Base-by-base conservation (phyloP, 2,888 invertebrate species). In the Flabesymbios commensalis region DNA sequence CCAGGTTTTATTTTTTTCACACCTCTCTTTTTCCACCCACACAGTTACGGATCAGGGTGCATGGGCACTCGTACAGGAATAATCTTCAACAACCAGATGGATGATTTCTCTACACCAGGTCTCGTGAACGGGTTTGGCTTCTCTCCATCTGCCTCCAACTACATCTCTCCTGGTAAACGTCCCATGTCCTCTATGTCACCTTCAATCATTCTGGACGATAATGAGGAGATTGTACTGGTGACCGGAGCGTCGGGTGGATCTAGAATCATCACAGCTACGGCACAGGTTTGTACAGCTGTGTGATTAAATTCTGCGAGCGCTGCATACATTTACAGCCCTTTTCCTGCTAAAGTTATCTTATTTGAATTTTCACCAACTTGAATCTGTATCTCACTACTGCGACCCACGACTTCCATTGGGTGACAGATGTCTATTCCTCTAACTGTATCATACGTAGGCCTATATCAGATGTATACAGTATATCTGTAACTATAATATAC, bases 181-280 rank as follows among this genome's bases (percentile, higher is more conserved):
- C 93, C 96, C 0, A 84, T 94, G 74, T 95, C 94, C 24, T 94
- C 94, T 0, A 96, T 95, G 93, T 88, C 88, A 63, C 96, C 97
- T 0, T 86, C 89, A 31, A 88, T 97, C 52, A 84, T 95, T 17
- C 82, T 91, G 2, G 87, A 90, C 71, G 81, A 90, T 2, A 87
- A 90, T 70, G 80, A 88, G 17, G 84, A 89, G 56, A 90, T 88
- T 0, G 83, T 85, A 47, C 76, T 92, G 72, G 87, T 91, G 0
- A 84, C 91, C 4, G 96, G 96, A 1, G 94, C 90, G 0, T 92
- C 95, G 1, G 95, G 96, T 1, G 96, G 96, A 28, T 90, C 91
- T 0, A 91, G 90, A 83, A 96, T 96, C 65, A 93, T 93, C 2
- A 91, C 92, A 0, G 88, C 91, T 64, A 87, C 91, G 17, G 80